These are phyloP conservation scores for Aspidiotus destructor DNA, from an alignment of 2,888 invertebrate species.

Conservation along the genomic window DNA sequence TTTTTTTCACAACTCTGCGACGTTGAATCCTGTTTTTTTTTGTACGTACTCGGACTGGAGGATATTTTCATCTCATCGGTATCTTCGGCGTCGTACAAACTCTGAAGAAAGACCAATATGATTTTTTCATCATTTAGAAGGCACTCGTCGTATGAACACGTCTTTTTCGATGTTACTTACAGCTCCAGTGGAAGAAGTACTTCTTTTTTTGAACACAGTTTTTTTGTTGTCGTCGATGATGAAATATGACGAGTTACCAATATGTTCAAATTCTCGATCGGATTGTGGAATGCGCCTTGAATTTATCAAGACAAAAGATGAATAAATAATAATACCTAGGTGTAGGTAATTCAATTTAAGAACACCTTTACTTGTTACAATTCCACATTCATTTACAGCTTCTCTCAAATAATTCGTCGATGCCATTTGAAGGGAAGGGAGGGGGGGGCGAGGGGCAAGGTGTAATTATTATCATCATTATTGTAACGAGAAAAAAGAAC, in stretches of 20 bases:
- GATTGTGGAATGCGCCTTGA: slow-evolving; percentile 38
- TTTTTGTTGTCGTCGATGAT: slow-evolving; percentile 70
- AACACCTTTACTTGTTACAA: no score
- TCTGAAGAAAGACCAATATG: slow-evolving; percentile 46
- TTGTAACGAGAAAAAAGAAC: no score
- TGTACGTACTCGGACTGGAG: slow-evolving; percentile 64
- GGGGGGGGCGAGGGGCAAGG: no score
- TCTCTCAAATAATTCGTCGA: no score
- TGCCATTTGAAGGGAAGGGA: no score
- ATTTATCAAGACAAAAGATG: slow-evolving; percentile 5
- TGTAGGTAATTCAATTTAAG: no score
- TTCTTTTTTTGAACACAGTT: slow-evolving; percentile 75
- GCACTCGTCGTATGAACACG: background rate
- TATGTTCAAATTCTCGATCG: slow-evolving; percentile 38
- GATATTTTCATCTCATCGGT: slow-evolving; percentile 63
- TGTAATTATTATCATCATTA: no score
- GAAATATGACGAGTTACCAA: slow-evolving; percentile 46
- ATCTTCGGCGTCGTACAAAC: slow-evolving; percentile 67
- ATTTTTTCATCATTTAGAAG: background rate
- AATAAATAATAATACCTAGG: no score
- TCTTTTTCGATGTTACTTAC: slow-evolving; percentile 45
- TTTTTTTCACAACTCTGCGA: slow-evolving; percentile 76
- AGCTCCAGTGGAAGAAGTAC: slow-evolving; percentile 78
- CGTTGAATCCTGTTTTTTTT: slow-evolving; percentile 60
- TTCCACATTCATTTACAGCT: no score